Conservation (phyloP, 35 echinoderm and acorn worm genomes). For the Eucidaris tribuloides region DNA sequence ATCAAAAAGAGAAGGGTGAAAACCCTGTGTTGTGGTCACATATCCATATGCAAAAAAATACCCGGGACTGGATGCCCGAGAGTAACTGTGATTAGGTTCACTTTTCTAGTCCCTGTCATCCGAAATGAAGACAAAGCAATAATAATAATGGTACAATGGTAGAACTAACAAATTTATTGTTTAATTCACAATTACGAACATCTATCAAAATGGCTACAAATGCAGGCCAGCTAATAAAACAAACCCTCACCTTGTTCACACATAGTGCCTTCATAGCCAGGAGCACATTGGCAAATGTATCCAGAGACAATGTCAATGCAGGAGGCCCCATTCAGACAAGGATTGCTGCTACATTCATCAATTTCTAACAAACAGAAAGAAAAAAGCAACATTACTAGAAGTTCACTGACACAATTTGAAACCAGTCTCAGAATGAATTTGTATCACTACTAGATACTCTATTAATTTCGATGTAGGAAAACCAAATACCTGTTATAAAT, state of each 20-base stretch:
- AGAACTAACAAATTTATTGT: no score
- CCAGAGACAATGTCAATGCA: conserved; percentile 61
- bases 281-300: conserved; percentile 58
- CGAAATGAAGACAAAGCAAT: no score
- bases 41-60: no score
- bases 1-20: no score
- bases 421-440: background rate
- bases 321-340: conserved; percentile 62
- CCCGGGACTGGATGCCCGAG: no score
- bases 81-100: no score
- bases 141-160: no score
- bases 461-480: background rate
- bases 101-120: no score
- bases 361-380: conserved; percentile 40
- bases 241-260: conserved; percentile 56
- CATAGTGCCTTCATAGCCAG: conserved; percentile 52
- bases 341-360: conserved; percentile 47
- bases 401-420: background rate
- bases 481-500: background rate
- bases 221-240: background rate
- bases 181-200: no score
- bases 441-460: background rate
- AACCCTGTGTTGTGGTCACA: no score
- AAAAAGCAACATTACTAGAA: background rate
- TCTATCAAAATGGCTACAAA: background rate